Conservation (phyloP, 2,113 vertebrate genomes). For the Drymodes brunneopygia region DNA sequence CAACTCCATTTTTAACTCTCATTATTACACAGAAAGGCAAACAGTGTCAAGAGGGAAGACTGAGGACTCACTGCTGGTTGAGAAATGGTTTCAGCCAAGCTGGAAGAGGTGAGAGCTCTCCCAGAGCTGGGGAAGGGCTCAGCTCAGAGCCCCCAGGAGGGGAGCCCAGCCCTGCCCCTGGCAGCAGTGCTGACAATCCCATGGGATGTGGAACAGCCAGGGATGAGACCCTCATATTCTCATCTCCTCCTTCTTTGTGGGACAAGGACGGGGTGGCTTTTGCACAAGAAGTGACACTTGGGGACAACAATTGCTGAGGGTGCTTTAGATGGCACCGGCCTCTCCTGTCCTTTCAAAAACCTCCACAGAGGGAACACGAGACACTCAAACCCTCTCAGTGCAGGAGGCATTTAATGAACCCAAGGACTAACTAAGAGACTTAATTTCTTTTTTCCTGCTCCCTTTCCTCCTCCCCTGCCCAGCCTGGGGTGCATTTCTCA, state of each 20-base stretch:
- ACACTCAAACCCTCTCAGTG: background rate
- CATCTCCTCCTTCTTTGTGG: background rate
- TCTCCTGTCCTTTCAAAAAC: background rate
- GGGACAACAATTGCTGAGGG: background rate
- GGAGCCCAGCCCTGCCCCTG: background rate
- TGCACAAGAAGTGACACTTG: background rate
- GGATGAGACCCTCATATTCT: background rate
- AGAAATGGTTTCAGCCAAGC: fast-evolving
- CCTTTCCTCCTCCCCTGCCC: background rate
- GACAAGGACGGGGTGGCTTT: background rate
- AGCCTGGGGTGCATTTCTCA: constrained; percentile 18
- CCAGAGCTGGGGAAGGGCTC: too few relatives aligned
- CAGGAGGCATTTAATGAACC: constrained; percentile 41
- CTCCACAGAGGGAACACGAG: background rate
- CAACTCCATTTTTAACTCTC: background rate
- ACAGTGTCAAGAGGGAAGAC: background rate
- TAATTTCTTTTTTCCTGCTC: constrained; percentile 30
- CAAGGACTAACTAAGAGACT: constrained; percentile 4
- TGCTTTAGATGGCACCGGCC: background rate
- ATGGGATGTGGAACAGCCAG: background rate
- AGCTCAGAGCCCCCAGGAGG: background rate
- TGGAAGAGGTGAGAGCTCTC: background rate
- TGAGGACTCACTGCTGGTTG: background rate
- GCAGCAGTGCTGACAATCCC: fast-evolving
- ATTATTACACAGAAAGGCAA: background rate